Base-by-base conservation (phyloP, 64 coral and sea anemone species). In the Actinia tenebrosa region DNA sequence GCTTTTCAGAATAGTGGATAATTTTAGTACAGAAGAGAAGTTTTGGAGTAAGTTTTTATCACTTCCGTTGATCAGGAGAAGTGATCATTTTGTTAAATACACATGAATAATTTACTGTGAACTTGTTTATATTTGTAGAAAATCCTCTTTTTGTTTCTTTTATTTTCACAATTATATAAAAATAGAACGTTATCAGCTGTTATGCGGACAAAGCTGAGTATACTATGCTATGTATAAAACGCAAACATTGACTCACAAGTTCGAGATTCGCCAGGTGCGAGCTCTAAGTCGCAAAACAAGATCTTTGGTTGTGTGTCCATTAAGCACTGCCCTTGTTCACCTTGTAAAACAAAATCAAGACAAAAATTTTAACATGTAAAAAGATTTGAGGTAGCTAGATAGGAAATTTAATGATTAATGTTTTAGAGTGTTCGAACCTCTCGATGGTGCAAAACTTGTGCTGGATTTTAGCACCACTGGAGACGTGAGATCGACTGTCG, bases 221-320 rank as follows among this genome's bases (percentile, higher is more conserved):
- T 3, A 42, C 3, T 42, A 37, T 27, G 69, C 11, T 75, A 30
- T 2, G 15, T 58, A 66, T 14, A 81, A 53, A 79, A 81, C 53
- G 4, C 15, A 16, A 20, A 81, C 8, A 50, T 52, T 20, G 46
- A 81, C 97, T 90, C 89, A 99, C 97, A 95, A 44, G 88, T 92
- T 60, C 66, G 87, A 30, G 88, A 88, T 89, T 99, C 93, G 5
- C 97, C 97, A 47, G 93, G 93, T 81, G 93, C 88, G n/a, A 99
- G 93, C 80, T 89, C 84, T 58, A 99, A 86, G 89, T 99, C 97
- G 66, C 97, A 99, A 86, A 95, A 99, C 77, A 99, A 62, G 53
- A 99, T 95, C 83, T 95, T 99, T 22, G 97, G 97, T 64, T 93
- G 80, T 18, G 97, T 99, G 8, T 93, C 88, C 14, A 99, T 54